phyloP scores from a whole-genome alignment of 2,888 invertebrate species.

The Acleris holmiana region DNA sequence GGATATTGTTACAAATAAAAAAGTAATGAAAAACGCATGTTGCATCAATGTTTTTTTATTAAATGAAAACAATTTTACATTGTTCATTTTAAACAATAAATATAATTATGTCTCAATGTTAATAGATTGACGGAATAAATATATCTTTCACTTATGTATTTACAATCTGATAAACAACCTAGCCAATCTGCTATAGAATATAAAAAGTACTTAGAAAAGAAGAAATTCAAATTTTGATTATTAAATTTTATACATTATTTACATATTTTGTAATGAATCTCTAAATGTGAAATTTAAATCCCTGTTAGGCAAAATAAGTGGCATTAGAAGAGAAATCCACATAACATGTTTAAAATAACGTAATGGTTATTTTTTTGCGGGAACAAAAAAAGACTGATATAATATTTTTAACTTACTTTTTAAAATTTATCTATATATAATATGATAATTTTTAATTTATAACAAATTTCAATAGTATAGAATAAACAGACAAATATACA shows the following conservation, averaged over 20 bases:
- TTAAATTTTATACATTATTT: slow-evolving; percentile 74
- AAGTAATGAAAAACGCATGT: slow-evolving; percentile 39
- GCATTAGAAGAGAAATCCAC: background rate
- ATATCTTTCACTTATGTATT: slow-evolving; percentile 71
- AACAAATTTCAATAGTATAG: slow-evolving; percentile 33
- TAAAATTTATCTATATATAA: background rate
- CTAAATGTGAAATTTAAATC: slow-evolving; percentile 20
- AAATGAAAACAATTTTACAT: slow-evolving; percentile 82
- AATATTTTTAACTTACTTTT: background rate
- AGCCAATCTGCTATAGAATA: slow-evolving; percentile 61
- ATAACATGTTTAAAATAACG: too few relatives aligned
- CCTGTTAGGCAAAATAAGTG: slow-evolving; percentile 1
- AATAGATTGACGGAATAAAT: slow-evolving; percentile 78
- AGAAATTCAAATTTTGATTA: slow-evolving; percentile 51
- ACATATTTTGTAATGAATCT: slow-evolving; percentile 49
- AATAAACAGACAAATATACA: slow-evolving; percentile 38
- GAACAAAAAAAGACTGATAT: background rate
- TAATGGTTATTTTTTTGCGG: background rate
- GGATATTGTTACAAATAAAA: too few relatives aligned
- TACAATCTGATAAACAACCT: slow-evolving; percentile 61
- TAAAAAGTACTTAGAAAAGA: slow-evolving; percentile 64
- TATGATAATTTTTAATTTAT: slow-evolving; percentile 17
- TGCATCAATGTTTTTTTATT: slow-evolving; percentile 67
- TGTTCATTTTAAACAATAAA: slow-evolving; percentile 77
- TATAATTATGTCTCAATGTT: slow-evolving; percentile 70